Evolutionary conservation across 2,888 invertebrate species (phyloP).

Genomic region (Phymatocera aterrima): DNA sequence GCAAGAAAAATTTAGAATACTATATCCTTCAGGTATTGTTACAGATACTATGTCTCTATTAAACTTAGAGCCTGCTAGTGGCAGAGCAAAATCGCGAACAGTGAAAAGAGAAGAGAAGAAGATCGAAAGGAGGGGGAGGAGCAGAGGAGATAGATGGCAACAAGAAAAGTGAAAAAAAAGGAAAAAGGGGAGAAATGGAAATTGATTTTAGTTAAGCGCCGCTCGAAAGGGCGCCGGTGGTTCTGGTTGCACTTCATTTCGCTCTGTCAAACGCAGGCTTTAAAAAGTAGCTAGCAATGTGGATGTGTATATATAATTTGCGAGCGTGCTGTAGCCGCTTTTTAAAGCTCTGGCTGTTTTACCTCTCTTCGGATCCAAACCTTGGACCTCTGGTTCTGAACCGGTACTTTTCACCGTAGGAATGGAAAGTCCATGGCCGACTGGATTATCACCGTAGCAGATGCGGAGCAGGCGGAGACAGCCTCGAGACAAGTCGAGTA

Average conservation of each 20-base stretch:
- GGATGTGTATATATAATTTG: conserved; percentile 20
- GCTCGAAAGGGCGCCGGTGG: conserved; percentile 27
- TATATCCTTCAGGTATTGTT: not conserved
- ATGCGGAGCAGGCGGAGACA: not conserved
- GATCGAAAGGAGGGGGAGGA: not conserved
- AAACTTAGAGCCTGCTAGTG: conserved; percentile 4
- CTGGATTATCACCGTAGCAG: conserved; percentile 11
- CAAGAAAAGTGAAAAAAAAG: not conserved
- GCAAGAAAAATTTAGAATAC: not conserved
- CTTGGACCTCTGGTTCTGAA: not conserved
- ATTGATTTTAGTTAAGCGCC: conserved; percentile 45
- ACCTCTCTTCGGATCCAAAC: not conserved
- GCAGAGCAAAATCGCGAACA: conserved; percentile 12
- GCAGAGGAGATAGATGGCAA: conserved; percentile 16
- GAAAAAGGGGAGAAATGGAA: conserved; percentile 37
- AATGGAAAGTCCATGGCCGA: not conserved
- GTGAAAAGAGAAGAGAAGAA: not conserved
- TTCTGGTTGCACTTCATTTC: conserved; percentile 41
- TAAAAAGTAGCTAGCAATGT: conserved; percentile 26
- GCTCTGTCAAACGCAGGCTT: conserved; percentile 45
- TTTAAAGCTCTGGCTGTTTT: conserved; percentile 8
- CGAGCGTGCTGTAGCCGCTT: not conserved
- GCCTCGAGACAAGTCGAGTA: not conserved
- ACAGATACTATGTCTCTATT: not conserved
- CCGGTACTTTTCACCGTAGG: not conserved